phyloP scores from a whole-genome alignment of 1,140 invertebrate genomes.

The Amyelois transitella region DNA sequence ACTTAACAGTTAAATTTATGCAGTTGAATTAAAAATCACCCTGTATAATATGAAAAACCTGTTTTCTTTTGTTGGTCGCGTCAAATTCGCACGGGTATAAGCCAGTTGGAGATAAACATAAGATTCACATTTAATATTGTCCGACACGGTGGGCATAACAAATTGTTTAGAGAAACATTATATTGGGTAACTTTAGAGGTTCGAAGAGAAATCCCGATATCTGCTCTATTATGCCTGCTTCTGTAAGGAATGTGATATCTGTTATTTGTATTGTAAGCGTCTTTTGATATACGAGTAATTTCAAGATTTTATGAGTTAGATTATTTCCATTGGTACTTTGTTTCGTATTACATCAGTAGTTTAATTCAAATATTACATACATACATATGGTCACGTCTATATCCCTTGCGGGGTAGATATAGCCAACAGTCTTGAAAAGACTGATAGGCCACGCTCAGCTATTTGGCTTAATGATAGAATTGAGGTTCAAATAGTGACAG shows the following conservation, averaged over 20 bases:
- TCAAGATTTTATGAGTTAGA: too few relatives aligned
- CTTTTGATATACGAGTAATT: not conserved
- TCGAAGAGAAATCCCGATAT: not conserved
- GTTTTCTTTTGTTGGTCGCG: too few relatives aligned
- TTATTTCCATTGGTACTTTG: not conserved
- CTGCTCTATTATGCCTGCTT: not conserved
- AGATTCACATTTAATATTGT: not conserved
- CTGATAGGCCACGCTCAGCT: too few relatives aligned
- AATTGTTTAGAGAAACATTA: not conserved
- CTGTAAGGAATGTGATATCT: not conserved
- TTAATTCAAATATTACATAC: not conserved
- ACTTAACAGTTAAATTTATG: too few relatives aligned
- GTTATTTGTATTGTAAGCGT: not conserved
- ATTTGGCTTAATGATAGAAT: too few relatives aligned
- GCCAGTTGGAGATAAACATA: not conserved
- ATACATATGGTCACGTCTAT: too few relatives aligned
- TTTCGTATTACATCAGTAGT: not conserved
- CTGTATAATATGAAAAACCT: too few relatives aligned
- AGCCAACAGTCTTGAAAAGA: too few relatives aligned
- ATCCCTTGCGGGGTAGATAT: too few relatives aligned
- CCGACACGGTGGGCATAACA: not conserved
- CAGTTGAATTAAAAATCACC: too few relatives aligned
- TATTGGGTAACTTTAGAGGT: not conserved
- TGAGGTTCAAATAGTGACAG: too few relatives aligned
- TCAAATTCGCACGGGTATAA: too few relatives aligned